Base-by-base conservation (phyloP, 2,113 vertebrate genomes). In the Otis tarda region DNA sequence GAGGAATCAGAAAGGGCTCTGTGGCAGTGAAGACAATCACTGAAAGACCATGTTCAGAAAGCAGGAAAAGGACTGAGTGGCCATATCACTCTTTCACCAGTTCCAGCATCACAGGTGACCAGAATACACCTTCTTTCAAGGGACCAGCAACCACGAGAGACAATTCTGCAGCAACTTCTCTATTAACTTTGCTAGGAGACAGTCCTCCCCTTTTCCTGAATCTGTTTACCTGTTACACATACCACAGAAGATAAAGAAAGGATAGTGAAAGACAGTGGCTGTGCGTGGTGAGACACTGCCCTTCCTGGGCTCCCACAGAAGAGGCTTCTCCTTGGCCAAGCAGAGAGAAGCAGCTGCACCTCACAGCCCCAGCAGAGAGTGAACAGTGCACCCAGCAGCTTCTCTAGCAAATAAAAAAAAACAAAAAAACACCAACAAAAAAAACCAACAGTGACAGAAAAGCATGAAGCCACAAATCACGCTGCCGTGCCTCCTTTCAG, bases 321-420 rank as follows among this genome's bases (percentile, higher is more conserved):
- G 33, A 12, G 6, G 6, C 27, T 64, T 59, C 24, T 65, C 24
- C 22, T 20, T 25, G 68, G 47, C 78, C 53, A 27, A 57, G 39
- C 20, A 9, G 37, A 55, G 61, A 19, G 21, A 56, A 84, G 75
- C 4, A 0, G 57, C 4, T 2, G 28, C 87, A 76, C 41, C 73
- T 80, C 5, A 4, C 0, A 6, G 60, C 22, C 22, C 22, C 45
- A 37, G 10, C 4, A n/a, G 24, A 14, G n/a, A 76, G 35, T 1
- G 0, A 74, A 25, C 4, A 7, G 41, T 37, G n/a, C 68, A 53
- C 27, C 17, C 2, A 4, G 20, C 27, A 70, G n/a, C 56, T 55
- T 71, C 60, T 86, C 0, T 0, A 83, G 31, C 0, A 2, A 69
- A 68, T 83, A 24, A 4, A 43, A 43, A 43, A 15, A 43, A 43